Base-by-base conservation (phyloP, 2,113 vertebrate species). In the Thryonomys swinderianus region DNA sequence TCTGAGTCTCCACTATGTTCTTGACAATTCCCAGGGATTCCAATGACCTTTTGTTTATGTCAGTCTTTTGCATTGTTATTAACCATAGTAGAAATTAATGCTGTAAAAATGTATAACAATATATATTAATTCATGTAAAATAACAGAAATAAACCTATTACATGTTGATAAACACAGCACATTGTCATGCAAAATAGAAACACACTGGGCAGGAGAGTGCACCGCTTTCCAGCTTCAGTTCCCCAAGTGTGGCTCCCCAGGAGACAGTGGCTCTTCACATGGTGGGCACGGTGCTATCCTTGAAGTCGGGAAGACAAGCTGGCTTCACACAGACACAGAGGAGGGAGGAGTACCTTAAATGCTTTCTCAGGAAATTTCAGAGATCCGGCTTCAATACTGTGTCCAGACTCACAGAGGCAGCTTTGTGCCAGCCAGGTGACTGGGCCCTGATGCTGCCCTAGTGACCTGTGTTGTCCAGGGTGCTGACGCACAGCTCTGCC, bases 351-450 rank as follows among this genome's bases (percentile, higher is more conserved):
- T 3, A 12, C 55, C 37, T 64, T 57, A 76, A 64, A 21, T 16
- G 37, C 6, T 53, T 76, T 81, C 55, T 69, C 69, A n/a, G 27
- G 34, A 92, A 51, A 32, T 7, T 23, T 9, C 37, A 59, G 45
- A 2, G 64, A 37, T 57, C 30, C 17, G 30, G 32, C 45, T 66
- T 78, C 5, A 21, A 20, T 37, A 1, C 21, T 8, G 10, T 30
- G 45, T n/a, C 42, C 51, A 40, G 20, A 25, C 6, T 23, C 12
- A 1, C 18, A 5, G 23, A 2, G 59, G 64, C 5, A 3, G 40
- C 73, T 51, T 42, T 30, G 27, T 34, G 16, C 40, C 27, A n/a
- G n/a, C 0, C 0, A 1, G 13, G n/a, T 61, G 9, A 8, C 0
- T 7, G 62, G 62, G 30, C n/a, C 64, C 37, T 25, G 12, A 81